Evolutionary conservation across 2,797 vertebrate species (phyloP).

Genomic region (Psittacula echo): DNA sequence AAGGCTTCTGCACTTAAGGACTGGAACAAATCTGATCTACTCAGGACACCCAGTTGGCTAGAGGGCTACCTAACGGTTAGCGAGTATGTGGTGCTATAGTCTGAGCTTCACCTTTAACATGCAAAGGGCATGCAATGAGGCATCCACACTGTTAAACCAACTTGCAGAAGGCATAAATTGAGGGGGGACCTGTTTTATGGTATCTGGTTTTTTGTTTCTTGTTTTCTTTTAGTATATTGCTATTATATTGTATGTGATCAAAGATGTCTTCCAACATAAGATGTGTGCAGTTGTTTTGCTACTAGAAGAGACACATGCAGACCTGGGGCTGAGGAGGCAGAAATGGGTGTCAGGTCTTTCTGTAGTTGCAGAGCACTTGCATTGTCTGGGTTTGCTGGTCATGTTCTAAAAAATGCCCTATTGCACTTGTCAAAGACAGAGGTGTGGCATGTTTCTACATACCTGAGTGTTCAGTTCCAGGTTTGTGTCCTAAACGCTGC

Average conservation of each 20-base stretch:
- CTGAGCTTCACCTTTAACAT: not conserved
- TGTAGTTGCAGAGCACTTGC: not conserved
- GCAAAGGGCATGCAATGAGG: not conserved
- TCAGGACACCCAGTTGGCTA: no score
- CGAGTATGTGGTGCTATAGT: not conserved
- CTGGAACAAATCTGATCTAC: not conserved
- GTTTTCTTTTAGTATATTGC: not conserved
- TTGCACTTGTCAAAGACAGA: not conserved
- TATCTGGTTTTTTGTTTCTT: not conserved
- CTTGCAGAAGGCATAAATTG: not conserved
- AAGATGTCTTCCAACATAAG: not conserved
- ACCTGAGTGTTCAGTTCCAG: not conserved
- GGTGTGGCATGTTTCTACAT: not conserved
- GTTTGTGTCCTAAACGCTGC: not conserved
- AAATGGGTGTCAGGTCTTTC: accelerated
- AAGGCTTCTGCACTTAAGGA: not conserved
- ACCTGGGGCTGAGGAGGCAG: not conserved
- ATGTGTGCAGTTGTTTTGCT: not conserved
- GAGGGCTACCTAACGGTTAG: not conserved
- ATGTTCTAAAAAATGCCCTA: not conserved
- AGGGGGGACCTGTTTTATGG: accelerated
- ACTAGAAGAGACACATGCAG: accelerated
- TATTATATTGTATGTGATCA: no score
- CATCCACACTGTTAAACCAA: not conserved
- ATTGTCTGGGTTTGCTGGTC: not conserved